Percentiles rank a stretch among this genome's conserved stretches.
phyloP scores from a whole-genome alignment of 2,113 vertebrate genomes.

The Brachyhypopomus gauderio region DNA sequence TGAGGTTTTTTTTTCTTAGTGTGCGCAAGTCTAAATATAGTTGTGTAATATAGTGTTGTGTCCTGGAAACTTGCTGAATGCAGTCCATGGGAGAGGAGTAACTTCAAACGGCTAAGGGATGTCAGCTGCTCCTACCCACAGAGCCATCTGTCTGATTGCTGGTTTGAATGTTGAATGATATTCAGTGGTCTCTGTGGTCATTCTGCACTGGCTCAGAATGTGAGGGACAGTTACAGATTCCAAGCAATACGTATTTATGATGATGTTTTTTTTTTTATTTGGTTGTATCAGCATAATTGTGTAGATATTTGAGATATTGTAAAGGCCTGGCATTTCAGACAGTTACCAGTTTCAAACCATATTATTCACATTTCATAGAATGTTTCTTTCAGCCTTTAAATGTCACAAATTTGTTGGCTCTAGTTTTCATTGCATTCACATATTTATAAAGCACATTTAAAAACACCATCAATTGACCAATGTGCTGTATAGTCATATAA shows the following conservation, averaged over 20 bases:
- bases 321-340: not conserved
- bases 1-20: conserved; percentile 9
- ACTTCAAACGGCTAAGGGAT: conserved; percentile 54
- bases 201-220: not conserved
- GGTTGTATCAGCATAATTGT: not conserved
- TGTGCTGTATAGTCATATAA: too few relatives aligned
- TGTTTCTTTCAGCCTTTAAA: too few relatives aligned
- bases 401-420: too few relatives aligned
- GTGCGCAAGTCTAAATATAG: conserved; percentile 19
- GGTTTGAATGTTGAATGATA: conserved; percentile 37
- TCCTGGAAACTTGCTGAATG: conserved; percentile 15
- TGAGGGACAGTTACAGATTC: conserved; percentile 11
- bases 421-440: too few relatives aligned
- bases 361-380: not conserved
- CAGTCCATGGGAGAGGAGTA: not conserved
- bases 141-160: conserved; percentile 32
- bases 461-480: too few relatives aligned
- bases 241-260: not conserved
- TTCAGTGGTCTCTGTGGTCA: conserved; percentile 8
- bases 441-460: too few relatives aligned
- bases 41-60: conserved; percentile 18
- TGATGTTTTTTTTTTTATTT: not conserved
- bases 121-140: conserved; percentile 60
- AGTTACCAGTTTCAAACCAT: not conserved
- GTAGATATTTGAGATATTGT: not conserved